phyloP scores from a whole-genome alignment of 2,797 vertebrate genomes.

The Okamejei kenojei region DNA sequence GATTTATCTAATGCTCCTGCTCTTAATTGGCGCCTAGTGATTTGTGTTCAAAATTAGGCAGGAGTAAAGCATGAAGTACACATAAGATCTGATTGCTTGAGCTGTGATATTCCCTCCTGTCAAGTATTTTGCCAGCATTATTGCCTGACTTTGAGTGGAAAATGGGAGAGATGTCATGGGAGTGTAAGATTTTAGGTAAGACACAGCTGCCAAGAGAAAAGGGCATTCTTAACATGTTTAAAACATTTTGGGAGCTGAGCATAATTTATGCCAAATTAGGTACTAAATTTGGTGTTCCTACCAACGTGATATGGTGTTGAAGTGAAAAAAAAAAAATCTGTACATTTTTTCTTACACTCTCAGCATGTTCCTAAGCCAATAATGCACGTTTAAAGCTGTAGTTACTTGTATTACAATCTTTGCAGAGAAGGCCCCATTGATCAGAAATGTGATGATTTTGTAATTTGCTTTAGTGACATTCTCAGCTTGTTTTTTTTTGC shows the following conservation, averaged over 20 bases:
- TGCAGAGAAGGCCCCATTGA: no score
- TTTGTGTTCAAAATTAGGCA: constrained; percentile 19
- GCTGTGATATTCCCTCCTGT: not conserved
- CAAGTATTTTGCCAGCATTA: not conserved
- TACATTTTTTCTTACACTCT: no score
- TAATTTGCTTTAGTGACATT: not conserved
- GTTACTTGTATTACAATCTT: no score
- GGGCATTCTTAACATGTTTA: not conserved
- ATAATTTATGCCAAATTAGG: not conserved
- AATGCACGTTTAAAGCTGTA: no score
- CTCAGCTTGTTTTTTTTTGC: no score
- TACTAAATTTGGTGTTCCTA: not conserved
- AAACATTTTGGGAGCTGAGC: not conserved
- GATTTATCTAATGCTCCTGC: constrained; percentile 6
- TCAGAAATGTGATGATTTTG: no score
- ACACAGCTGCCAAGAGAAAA: not conserved
- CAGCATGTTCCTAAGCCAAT: no score
- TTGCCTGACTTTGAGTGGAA: not conserved
- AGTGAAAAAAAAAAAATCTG: not conserved
- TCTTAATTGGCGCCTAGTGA: not conserved
- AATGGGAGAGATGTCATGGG: not conserved
- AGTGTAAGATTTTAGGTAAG: not conserved
- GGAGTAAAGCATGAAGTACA: not conserved
- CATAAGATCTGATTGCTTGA: not conserved
- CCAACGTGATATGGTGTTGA: not conserved